Evolutionary conservation across 2,888 invertebrate species (phyloP).

Genomic region (Strigamia crassipes): DNA sequence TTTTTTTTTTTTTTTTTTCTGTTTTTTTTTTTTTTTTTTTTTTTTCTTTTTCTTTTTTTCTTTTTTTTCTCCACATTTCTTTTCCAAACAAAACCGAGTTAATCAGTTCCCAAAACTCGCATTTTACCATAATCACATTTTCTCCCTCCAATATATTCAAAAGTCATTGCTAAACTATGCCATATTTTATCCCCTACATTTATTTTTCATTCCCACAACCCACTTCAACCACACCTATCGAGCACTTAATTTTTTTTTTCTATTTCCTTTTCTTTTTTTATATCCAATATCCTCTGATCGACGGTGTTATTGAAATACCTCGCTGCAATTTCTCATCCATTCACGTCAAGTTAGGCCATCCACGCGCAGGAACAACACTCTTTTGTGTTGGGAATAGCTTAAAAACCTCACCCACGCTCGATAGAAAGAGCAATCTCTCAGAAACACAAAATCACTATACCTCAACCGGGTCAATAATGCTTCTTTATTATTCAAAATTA

Average conservation of each 20-base stretch:
- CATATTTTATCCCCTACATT: not conserved
- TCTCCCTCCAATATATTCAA: too few species aligned
- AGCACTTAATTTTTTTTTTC: too few species aligned
- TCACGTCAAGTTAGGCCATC: constrained; percentile 36
- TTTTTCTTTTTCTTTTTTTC: too few species aligned
- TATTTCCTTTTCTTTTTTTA: not conserved
- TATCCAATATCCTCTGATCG: constrained; percentile 37
- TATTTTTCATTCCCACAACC: not conserved
- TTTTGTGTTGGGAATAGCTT: constrained; percentile 27
- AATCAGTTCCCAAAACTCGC: not conserved
- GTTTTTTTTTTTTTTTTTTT: too few species aligned
- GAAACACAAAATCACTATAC: not conserved
- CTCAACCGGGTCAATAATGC: not conserved
- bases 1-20: too few species aligned
- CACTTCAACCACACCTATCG: not conserved
- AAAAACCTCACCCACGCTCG: constrained; percentile 31
- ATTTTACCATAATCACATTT: too few species aligned
- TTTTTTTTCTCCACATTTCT: too few species aligned
- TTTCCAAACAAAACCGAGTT: not conserved
- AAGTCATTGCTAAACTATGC: not conserved
- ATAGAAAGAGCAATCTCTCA: constrained; percentile 8
- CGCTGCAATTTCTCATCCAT: constrained; percentile 35
- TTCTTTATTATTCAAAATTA: constrained; percentile 11
- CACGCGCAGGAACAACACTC: constrained; percentile 33
- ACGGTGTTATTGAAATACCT: constrained; percentile 37